phyloP scores from a whole-genome alignment of 2,888 invertebrate genomes.

The Corythucha ciliata region DNA sequence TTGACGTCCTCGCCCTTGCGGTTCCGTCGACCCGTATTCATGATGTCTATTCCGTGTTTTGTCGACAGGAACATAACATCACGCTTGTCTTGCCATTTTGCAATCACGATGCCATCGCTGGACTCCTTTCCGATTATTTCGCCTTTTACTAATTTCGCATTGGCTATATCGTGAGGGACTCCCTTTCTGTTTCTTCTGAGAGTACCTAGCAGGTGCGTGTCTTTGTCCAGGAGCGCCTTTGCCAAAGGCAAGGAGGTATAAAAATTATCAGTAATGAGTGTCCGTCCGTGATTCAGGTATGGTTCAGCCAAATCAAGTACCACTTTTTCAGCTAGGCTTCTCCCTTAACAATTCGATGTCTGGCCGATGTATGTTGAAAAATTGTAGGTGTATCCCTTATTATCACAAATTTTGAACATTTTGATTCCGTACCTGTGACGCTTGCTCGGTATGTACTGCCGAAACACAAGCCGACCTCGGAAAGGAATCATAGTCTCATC shows the following conservation, averaged over 20 bases:
- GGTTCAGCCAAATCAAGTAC: conserved; percentile 11
- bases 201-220: conserved; percentile 30
- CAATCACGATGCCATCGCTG: conserved; percentile 27
- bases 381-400: conserved; percentile 37
- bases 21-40: not conserved
- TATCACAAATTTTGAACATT: conserved; percentile 36
- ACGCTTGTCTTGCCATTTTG: conserved; percentile 28
- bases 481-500: conserved; percentile 38
- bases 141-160: conserved; percentile 24
- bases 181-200: conserved; percentile 25
- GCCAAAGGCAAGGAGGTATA: conserved; percentile 30
- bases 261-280: conserved; percentile 22
- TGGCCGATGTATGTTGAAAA: conserved; percentile 36
- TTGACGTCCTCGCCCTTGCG: conserved; percentile 7
- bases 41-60: conserved; percentile 14
- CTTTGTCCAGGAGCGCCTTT: conserved; percentile 20
- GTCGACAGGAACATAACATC: conserved; percentile 26
- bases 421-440: conserved; percentile 38
- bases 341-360: conserved; percentile 26
- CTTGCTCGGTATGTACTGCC: conserved; percentile 36
- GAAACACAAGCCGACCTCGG: conserved; percentile 35
- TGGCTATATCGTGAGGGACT: conserved; percentile 27
- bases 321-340: conserved; percentile 7
- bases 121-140: conserved; percentile 24
- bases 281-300: conserved; percentile 11